phyloP scores from a whole-genome alignment of 1,140 invertebrate genomes.

The Arion vulgaris region DNA sequence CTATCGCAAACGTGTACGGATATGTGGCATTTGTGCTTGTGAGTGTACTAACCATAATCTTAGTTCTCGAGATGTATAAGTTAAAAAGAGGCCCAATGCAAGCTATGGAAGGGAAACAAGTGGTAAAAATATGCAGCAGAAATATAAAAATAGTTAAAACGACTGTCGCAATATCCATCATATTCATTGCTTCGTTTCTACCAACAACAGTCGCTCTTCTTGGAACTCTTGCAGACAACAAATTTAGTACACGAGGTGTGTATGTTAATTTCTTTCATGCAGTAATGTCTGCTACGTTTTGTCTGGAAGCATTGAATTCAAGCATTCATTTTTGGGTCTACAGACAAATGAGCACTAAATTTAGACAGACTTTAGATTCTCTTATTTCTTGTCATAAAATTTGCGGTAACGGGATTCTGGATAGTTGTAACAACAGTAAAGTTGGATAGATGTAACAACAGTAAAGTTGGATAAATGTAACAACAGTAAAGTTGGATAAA shows the following conservation, averaged over 20 bases:
- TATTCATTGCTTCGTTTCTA: background rate
- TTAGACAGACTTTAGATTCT: background rate
- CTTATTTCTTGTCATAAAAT: background rate
- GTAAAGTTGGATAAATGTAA: too few relatives aligned
- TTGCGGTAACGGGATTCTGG: too few relatives aligned
- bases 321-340: background rate
- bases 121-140: background rate
- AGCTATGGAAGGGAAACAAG: background rate
- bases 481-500: too few relatives aligned
- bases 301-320: background rate
- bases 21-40: background rate
- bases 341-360: slow-evolving; percentile 9
- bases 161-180: background rate
- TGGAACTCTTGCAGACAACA: background rate
- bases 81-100: background rate
- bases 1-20: background rate
- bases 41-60: background rate
- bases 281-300: background rate
- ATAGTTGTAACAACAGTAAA: too few relatives aligned
- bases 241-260: background rate
- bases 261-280: background rate
- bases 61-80: background rate
- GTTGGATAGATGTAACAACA: too few relatives aligned
- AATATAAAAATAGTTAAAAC: background rate
- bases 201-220: background rate